Evolutionary conservation across 64 coral and sea anemone species (phyloP).

Genomic region (Montipora efflorescens): DNA sequence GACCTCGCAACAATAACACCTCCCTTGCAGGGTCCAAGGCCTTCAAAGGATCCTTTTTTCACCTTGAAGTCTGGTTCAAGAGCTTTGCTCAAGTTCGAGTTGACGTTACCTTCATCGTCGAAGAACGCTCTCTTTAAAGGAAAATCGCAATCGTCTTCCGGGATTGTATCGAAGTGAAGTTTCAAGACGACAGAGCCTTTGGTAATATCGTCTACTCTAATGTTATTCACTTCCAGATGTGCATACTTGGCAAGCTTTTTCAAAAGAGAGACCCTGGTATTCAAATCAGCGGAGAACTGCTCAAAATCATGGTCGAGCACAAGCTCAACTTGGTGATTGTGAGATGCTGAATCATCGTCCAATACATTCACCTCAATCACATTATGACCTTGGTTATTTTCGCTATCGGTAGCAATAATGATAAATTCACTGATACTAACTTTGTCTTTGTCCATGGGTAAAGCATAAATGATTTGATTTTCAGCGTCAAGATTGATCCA

Average conservation of each 20-base stretch:
- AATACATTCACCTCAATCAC: slow-evolving; percentile 62
- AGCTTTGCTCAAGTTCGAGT: background rate
- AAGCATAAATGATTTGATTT: slow-evolving; percentile 81
- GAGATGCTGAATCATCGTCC: slow-evolving; percentile 24
- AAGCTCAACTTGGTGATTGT: slow-evolving; percentile 78
- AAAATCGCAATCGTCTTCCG: slow-evolving; percentile 54
- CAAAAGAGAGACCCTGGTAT: slow-evolving; percentile 56
- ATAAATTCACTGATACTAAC: slow-evolving; percentile 63
- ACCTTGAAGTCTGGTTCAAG: slow-evolving; percentile 78
- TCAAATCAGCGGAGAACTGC: slow-evolving; percentile 69
- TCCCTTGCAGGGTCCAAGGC: slow-evolving; percentile 44
- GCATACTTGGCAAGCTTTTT: slow-evolving; percentile 78
- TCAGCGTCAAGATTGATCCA: slow-evolving; percentile 82
- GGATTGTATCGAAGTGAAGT: slow-evolving; percentile 71
- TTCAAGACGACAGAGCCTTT: slow-evolving; percentile 67
- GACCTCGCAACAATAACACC: background rate
- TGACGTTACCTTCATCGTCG: background rate
- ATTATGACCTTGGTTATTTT: slow-evolving; percentile 12
- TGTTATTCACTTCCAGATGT: slow-evolving; percentile 68
- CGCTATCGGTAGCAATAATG: slow-evolving; percentile 64
- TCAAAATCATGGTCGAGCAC: slow-evolving; percentile 59
- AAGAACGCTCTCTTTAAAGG: slow-evolving; percentile 2
- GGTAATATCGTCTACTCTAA: slow-evolving; percentile 55
- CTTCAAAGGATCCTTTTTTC: slow-evolving; percentile 49
- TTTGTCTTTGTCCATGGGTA: slow-evolving; percentile 51